A percentile compares a stretch with the other conserved stretches of the same genome.
These are phyloP conservation scores for Scomber scombrus DNA, from an alignment of 2,113 vertebrate species.

Conservation along the genomic window DNA sequence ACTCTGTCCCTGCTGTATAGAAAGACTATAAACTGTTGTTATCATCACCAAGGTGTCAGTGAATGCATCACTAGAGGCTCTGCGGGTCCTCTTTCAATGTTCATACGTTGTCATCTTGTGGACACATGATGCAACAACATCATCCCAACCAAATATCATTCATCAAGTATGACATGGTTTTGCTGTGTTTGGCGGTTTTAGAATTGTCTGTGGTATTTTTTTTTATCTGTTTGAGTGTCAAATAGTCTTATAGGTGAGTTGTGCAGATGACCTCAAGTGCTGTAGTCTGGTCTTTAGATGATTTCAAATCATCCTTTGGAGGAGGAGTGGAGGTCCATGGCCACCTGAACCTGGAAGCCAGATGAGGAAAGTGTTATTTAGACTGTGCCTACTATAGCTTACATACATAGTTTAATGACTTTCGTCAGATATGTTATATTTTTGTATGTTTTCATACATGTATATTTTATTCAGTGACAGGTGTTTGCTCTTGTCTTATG, in stretches of 20 bases:
- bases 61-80: neutral
- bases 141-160: neutral
- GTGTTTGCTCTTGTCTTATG: too few species aligned
- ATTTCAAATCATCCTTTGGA: conserved; percentile 39
- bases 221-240: neutral
- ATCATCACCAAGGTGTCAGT: neutral
- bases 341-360: conserved; percentile 43
- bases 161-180: neutral
- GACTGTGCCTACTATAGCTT: neutral
- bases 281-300: conserved; percentile 2
- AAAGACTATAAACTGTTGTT: neutral
- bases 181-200: neutral
- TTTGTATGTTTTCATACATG: neutral
- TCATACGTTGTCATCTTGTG: neutral
- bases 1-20: neutral
- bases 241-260: conserved; percentile 33
- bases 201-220: neutral
- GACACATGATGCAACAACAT: neutral
- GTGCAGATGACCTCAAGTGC: conserved; percentile 49
- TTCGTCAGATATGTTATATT: neutral
- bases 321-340: conserved; percentile 6
- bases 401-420: too few species aligned
- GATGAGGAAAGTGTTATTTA: conserved; percentile 26
- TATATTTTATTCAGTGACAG: too few species aligned
- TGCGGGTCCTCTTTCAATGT: neutral